phyloP scores from a whole-genome alignment of 2,797 vertebrate genomes.

The Sylvia borin region DNA sequence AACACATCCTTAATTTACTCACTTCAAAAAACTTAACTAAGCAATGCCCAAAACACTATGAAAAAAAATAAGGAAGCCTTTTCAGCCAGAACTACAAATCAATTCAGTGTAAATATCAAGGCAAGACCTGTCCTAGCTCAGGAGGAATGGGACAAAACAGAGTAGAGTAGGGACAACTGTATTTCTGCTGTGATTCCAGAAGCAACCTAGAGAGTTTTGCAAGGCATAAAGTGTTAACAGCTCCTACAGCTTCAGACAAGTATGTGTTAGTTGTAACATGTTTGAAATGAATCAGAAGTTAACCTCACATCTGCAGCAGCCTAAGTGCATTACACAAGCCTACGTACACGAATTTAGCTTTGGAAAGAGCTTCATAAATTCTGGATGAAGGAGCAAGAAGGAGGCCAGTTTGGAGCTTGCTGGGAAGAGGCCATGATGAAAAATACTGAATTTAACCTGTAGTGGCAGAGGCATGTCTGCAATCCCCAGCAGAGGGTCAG shows the following conservation, averaged over 20 bases:
- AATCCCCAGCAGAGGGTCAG: not conserved
- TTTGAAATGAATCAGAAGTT: constrained; percentile 2
- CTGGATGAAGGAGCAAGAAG: not conserved
- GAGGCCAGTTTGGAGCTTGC: not conserved
- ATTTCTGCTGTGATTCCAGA: not conserved
- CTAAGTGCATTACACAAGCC: not conserved
- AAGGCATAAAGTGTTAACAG: not conserved
- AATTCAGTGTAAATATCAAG: not conserved
- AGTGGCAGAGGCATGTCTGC: not conserved
- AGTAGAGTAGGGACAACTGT: not conserved
- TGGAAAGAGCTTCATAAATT: not conserved
- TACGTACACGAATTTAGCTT: not conserved
- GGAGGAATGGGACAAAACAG: not conserved
- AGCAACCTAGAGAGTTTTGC: not conserved
- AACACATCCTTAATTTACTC: not conserved
- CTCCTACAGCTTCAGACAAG: not conserved
- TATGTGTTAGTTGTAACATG: not conserved
- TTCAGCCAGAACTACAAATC: not conserved
- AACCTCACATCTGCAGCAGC: not conserved
- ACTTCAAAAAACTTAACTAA: not conserved
- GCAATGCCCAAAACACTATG: rapidly evolving
- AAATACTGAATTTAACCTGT: not conserved
- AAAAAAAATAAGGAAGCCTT: not conserved
- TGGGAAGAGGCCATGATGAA: rapidly evolving
- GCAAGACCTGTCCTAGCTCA: not conserved